Conservation (phyloP, 2,888 invertebrate genomes). For the Lagria hirta region DNA sequence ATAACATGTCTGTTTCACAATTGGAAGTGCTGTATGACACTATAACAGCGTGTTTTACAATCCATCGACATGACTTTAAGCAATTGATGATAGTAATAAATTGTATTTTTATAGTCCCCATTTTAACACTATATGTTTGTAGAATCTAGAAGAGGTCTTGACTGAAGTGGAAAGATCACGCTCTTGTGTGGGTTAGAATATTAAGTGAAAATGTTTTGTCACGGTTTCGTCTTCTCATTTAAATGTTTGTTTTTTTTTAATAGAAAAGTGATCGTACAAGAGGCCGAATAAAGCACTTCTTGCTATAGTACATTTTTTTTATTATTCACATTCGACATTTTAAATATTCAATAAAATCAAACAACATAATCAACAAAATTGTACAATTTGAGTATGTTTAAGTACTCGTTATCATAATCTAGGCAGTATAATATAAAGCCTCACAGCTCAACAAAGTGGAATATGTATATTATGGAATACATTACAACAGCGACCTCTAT, state of each 20-base stretch:
- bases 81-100: too few species aligned
- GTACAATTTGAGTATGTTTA: conserved; percentile 21
- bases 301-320: conserved; percentile 30
- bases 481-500: conserved; percentile 19
- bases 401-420: conserved; percentile 5
- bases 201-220: too few species aligned
- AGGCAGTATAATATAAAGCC: conserved; percentile 12
- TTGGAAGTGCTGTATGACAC: conserved; percentile 49
- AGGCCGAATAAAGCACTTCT: too few species aligned
- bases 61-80: conserved; percentile 43
- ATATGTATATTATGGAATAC: too few species aligned
- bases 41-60: conserved; percentile 44
- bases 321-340: conserved; percentile 20
- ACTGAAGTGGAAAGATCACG: too few species aligned
- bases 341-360: conserved; percentile 23
- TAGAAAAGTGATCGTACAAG: too few species aligned
- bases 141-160: too few species aligned
- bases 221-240: too few species aligned
- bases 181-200: too few species aligned
- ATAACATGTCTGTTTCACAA: conserved; percentile 44
- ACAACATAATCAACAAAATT: conserved; percentile 26
- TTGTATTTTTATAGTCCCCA: too few species aligned
- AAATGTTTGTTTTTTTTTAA: too few species aligned
- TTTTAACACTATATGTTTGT: too few species aligned
- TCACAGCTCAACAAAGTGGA: conserved; percentile 14